phyloP scores from a whole-genome alignment of 2,113 vertebrate genomes.

The Polyodon spathula region DNA sequence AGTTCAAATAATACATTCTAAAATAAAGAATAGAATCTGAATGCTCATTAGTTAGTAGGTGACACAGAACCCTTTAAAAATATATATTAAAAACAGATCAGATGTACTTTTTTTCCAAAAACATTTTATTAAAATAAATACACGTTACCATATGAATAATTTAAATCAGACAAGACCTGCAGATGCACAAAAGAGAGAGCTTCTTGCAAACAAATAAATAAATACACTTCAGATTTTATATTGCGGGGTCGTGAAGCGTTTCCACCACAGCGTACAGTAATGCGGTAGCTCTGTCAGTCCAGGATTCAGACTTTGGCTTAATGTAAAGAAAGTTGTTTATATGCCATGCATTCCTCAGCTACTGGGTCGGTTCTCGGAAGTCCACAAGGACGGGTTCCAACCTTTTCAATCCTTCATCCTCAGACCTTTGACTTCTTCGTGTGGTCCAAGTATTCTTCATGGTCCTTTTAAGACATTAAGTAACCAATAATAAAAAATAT shows the following conservation, averaged over 20 bases:
- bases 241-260: slow-evolving; percentile 23
- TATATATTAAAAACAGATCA: not conserved
- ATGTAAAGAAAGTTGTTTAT: slow-evolving; percentile 23
- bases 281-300: slow-evolving; percentile 42
- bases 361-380: slow-evolving; percentile 15
- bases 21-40: too few relatives aligned
- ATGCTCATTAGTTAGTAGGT: too few relatives aligned
- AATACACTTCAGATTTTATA: slow-evolving; percentile 15
- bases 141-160: slow-evolving; percentile 66
- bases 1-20: too few relatives aligned
- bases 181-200: slow-evolving; percentile 24
- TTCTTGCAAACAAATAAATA: slow-evolving; percentile 56
- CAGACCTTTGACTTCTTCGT: slow-evolving; percentile 40
- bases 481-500: slow-evolving; percentile 10
- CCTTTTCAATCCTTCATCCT: slow-evolving; percentile 47
- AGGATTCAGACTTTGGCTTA: slow-evolving; percentile 44
- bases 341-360: slow-evolving; percentile 15
- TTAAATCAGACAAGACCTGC: slow-evolving; percentile 62
- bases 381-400: slow-evolving; percentile 22
- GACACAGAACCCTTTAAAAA: too few relatives aligned
- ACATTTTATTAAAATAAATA: slow-evolving; percentile 91
- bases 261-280: slow-evolving; percentile 28
- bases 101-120: slow-evolving; percentile 35
- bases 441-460: slow-evolving; percentile 49
- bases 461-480: slow-evolving; percentile 34